Evolutionary conservation across 2,888 invertebrate genomes (phyloP).

Genomic region (Apoda limacodes): DNA sequence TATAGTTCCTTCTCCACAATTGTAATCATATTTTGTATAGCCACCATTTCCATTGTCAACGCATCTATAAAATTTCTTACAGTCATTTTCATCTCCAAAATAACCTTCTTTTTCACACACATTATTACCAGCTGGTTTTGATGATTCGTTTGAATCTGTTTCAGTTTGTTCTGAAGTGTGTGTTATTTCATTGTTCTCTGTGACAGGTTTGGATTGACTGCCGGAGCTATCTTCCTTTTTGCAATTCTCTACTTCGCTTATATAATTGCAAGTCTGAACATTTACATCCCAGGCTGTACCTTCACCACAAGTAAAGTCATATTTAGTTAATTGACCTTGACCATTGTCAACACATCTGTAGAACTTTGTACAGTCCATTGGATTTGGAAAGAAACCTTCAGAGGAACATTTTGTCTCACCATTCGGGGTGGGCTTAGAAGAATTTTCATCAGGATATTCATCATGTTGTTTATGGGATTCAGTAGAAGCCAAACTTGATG

Average conservation of each 20-base stretch:
- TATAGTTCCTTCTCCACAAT: slow-evolving; percentile 76
- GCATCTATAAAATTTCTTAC: slow-evolving; percentile 77
- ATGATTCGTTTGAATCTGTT: slow-evolving; percentile 21
- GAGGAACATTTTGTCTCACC: too few species aligned
- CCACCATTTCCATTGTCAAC: slow-evolving; percentile 71
- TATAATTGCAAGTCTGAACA: slow-evolving; percentile 66
- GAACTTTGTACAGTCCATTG: slow-evolving; percentile 59
- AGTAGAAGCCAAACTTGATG: slow-evolving; percentile 16
- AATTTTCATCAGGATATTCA: slow-evolving; percentile 22
- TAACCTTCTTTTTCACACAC: slow-evolving; percentile 71
- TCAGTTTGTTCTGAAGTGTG: slow-evolving; percentile 21
- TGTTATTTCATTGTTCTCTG: slow-evolving; percentile 27
- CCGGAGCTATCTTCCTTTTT: slow-evolving; percentile 19
- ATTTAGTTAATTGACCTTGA: slow-evolving; percentile 53
- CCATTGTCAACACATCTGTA: slow-evolving; percentile 61
- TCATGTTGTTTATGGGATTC: slow-evolving; percentile 25
- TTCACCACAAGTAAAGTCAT: slow-evolving; percentile 66
- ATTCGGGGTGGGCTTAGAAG: slow-evolving; percentile 16
- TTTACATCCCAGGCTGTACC: slow-evolving; percentile 71
- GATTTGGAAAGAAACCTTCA: slow-evolving; percentile 51
- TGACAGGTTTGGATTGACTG: slow-evolving; percentile 23
- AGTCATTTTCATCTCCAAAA: slow-evolving; percentile 69
- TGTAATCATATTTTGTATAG: slow-evolving; percentile 71
- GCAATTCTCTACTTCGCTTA: slow-evolving; percentile 49
- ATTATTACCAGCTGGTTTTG: slow-evolving; percentile 25